These are phyloP conservation scores for Galendromus occidentalis DNA, from an alignment of 1,140 invertebrate species.

Conservation along the genomic window DNA sequence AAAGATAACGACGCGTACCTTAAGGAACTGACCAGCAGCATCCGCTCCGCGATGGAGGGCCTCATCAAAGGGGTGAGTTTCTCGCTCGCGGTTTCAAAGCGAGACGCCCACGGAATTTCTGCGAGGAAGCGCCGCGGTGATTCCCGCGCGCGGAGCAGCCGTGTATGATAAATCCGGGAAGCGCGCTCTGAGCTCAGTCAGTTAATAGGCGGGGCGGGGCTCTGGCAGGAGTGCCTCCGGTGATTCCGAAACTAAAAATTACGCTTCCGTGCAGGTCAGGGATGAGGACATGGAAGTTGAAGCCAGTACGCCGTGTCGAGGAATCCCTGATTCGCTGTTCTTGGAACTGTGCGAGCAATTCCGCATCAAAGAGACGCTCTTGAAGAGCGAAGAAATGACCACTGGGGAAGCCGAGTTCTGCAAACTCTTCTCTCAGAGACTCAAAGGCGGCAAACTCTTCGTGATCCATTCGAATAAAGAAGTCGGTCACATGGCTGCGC, in stretches of 20 bases:
- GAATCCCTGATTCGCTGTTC: background rate
- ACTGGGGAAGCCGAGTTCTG: conserved; percentile 5
- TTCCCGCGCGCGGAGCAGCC: background rate
- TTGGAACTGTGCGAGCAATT: conserved; percentile 1
- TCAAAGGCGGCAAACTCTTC: background rate
- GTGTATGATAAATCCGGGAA: too few relatives aligned
- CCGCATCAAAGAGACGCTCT: background rate
- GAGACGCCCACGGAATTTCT: background rate
- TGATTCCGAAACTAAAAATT: too few relatives aligned
- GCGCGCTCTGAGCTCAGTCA: too few relatives aligned
- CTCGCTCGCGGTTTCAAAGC: background rate
- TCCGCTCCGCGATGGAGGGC: background rate
- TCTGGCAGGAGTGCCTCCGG: too few relatives aligned
- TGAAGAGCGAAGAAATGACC: background rate
- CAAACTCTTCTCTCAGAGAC: conserved; percentile 4
- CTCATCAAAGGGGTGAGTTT: conserved; percentile 1
- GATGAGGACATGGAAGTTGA: conserved; percentile 1
- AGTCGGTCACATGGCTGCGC: background rate
- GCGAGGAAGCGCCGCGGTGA: background rate
- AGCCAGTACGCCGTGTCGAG: background rate
- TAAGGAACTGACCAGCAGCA: background rate
- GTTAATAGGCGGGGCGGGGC: too few relatives aligned
- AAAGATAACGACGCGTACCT: background rate
- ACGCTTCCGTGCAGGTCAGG: background rate
- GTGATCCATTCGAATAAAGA: conserved; percentile 3